Conservation (phyloP, 1,140 invertebrate species). For the Ridgeia piscesae region DNA sequence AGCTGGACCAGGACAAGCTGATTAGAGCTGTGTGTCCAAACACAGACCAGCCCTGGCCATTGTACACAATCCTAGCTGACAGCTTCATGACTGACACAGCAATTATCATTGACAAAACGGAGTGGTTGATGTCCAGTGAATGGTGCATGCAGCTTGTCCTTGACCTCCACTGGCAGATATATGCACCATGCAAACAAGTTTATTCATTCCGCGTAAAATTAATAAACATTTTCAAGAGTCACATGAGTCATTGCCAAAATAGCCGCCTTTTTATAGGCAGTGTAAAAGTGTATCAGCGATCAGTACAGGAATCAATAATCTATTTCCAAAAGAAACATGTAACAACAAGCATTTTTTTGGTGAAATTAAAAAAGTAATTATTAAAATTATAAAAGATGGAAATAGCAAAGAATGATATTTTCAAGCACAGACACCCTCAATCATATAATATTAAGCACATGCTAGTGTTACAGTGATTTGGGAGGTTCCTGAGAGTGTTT, state of each 20-base stretch:
- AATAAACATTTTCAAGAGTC: not conserved
- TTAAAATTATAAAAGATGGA: no score
- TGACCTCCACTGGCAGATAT: not conserved
- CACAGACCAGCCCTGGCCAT: not conserved
- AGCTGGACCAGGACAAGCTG: not conserved
- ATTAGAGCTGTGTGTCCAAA: not conserved
- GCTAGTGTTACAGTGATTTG: not conserved
- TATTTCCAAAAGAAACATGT: no score
- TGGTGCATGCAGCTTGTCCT: not conserved
- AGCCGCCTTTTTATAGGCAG: not conserved
- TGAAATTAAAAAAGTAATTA: no score
- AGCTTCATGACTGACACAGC: not conserved
- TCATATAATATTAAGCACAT: not conserved
- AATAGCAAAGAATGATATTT: no score
- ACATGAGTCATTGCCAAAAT: not conserved
- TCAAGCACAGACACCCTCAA: no score
- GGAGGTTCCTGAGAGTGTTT: not conserved
- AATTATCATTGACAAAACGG: not conserved
- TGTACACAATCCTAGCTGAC: not conserved
- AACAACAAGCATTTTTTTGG: no score
- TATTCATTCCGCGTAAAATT: not conserved
- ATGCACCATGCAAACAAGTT: not conserved
- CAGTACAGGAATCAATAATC: not conserved
- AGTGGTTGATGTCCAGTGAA: not conserved
- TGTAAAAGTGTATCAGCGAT: not conserved